Base-by-base conservation (phyloP, 1,140 invertebrate genomes). In the Acromyrmex charruanus region DNA sequence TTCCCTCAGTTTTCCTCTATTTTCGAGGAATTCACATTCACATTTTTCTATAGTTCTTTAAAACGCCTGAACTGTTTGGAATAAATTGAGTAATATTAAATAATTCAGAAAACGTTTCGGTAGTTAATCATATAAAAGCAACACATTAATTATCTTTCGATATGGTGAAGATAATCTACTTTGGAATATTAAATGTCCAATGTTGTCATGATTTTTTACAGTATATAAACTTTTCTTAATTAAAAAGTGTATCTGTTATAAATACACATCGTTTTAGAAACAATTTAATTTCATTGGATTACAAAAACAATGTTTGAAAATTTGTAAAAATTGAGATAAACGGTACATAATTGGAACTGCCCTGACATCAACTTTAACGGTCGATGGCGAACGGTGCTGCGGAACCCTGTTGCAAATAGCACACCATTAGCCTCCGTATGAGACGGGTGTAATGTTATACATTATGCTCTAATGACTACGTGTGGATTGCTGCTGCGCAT, bases 381-480 rank as follows among this genome's bases (percentile, higher is more conserved):
- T 77, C 18, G 69, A 28, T 81, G 58, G 31, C 14, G 61, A 35
- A 69, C 63, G 63, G 71, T 89, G 75, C 68, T 58, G 69, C 51
- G 72, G 87, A 79, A 51, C 87, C 87, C 71, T 65, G 84, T 89
- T 81, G 88, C 84, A 87, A 89, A 89, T 89, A 87, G 71, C 84
- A 63, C 87, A 77, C 84, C 87, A 92, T 92, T 92, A 92, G 75
- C 86, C 90, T 66, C 88, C 68, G 88, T 91, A 87, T 80, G 89
- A 88, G 85, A 77, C 77, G 80, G 31, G 55, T 63, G 84, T 92
- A 92, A 92, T 92, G 91, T 90, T 91, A 92, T 91, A 92, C 87
- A 92, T 92, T 92, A 92, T 65, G 77, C 63, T 77, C 69, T 92
- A 91, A 92, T 92, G 90, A 85, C 74, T 74, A 91, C 89, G 88